These are phyloP conservation scores for Crotophaga sulcirostris DNA, from an alignment of 2,113 vertebrate genomes.

Conservation along the genomic window DNA sequence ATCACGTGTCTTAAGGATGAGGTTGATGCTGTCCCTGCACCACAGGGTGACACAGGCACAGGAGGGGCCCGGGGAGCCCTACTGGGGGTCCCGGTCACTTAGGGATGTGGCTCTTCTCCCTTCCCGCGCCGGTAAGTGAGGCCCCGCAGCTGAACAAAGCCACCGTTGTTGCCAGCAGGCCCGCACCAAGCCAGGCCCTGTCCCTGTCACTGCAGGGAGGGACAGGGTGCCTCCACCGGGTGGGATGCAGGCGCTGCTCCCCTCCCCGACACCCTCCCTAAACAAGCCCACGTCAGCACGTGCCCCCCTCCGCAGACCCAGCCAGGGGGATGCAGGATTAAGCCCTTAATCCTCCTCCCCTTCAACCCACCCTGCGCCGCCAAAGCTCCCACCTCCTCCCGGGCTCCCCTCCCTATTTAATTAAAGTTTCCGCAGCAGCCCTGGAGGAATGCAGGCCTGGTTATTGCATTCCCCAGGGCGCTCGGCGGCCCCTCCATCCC, in stretches of 20 bases:
- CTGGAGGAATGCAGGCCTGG: constrained; percentile 81
- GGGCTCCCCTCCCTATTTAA: constrained; percentile 76
- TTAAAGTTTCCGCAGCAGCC: constrained; percentile 90
- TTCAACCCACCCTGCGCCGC: constrained; percentile 50
- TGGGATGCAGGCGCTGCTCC: background rate
- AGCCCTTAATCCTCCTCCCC: constrained; percentile 45
- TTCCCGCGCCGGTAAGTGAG: background rate
- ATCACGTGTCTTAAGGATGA: background rate
- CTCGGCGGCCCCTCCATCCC: background rate
- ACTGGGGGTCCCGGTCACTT: rapidly evolving
- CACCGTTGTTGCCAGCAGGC: background rate
- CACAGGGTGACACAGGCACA: background rate
- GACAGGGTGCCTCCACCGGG: background rate
- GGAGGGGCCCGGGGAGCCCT: background rate
- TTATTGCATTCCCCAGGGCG: constrained; percentile 74
- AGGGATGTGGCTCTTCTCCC: rapidly evolving
- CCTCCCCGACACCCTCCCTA: background rate
- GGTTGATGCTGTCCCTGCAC: rapidly evolving
- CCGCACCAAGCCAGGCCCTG: background rate
- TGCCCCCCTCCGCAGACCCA: background rate
- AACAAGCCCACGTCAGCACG: background rate
- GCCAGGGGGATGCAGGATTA: background rate
- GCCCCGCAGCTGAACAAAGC: background rate
- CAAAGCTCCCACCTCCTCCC: constrained; percentile 68
- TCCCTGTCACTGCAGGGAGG: background rate